Evolutionary conservation across 1,140 invertebrate species (phyloP), one percentile per base, ranked within the genome.

Genomic region (Cardiocondyla obscurior): DNA sequence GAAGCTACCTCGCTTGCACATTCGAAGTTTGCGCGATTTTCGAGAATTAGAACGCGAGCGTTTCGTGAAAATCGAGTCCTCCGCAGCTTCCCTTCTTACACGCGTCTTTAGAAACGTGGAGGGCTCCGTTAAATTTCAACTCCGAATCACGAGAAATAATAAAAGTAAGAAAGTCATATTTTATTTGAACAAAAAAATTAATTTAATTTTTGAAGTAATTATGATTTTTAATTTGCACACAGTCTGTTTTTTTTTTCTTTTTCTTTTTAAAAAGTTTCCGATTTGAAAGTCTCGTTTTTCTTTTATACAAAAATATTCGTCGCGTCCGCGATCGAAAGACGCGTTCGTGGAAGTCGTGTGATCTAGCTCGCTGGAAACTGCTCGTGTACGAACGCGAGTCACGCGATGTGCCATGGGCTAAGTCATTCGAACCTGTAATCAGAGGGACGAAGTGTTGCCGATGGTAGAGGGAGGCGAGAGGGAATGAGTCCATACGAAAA

Each of bases 401-500:
- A 64, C 30, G 33, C 7, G n/a, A 67, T 22, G 64, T 82, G 84
- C 82, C 55, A 58, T 77, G 36, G 69, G 86, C 84, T 73, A 65
- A 76, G 72, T 83, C 82, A 83, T 44, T 55, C 49, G 85, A 84
- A 88, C 87, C 87, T 72, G 62, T 87, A 88, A 89, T 89, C 88
- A 87, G 28, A 69, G 49, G 70, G 79, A 60, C 77, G 74, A 70
- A 64, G 82, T 51, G 51, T 62, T 42, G 46, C 51, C 3, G 28
- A 19, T 25, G 44, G 46, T 30, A 57, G 46, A 28, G 76, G 74
- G 74, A 46, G 85, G 46, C 60, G 74, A 84, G 73, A 62, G 49
- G 57, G 85, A 64, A 62, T 55, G 74, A 74, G 62, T 82, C 84
- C 16, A 73, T 64, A 69, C 69, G 83, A 86, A 86, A 90, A 90